Base-by-base conservation (phyloP, 2,113 vertebrate species). In the Synodontis membranacea region DNA sequence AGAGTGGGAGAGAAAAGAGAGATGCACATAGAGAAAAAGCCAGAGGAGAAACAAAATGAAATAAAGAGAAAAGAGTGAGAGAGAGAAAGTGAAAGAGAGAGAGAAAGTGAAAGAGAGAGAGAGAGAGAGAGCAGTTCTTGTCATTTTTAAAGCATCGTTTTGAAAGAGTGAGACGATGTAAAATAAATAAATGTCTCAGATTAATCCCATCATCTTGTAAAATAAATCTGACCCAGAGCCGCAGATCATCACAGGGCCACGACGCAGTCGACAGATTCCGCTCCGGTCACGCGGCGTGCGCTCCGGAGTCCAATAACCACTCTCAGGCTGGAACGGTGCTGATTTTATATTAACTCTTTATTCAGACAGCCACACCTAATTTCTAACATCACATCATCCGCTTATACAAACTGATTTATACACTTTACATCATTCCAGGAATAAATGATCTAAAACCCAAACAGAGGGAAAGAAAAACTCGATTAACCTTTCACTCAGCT, bases 361-460 rank as follows among this genome's bases (percentile, higher is more conserved):
- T 94, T 95, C 91, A 93, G 86, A 93, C 92, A 95, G 93, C 93
- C 94, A 93, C 90, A 94, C 92, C 93, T 88, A 93, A 90, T 86
- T 68, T 84, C 85, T 87, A 90, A 89, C 82, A 88, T 89, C 86
- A 85, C 83, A 79, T 81, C 82, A 88, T 93, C 92, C 91, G 93
- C 89, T 93, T 86, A 90, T 86, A 91, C 89, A 92, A 88, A 89
- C 37, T 82, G 44, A 93, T 92, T 94, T 92, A 84, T 92, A 96
- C 92, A 95, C 90, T 94, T 92, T 90, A 93, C 92, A 93, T 92
- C 85, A 92, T 86, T 92, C 88, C 91, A 92, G 87, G 91, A 91
- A 92, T 88, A 31, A 91, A 90, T 85, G 19, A 78, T 91, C 80
- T 88, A 91, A 92, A 90, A 90, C 46, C 89, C 86, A 90, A 90